A percentile compares a stretch with the other conserved stretches of the same genome.
Evolutionary conservation across 2,113 vertebrate species (phyloP).

Genomic region (Prionailurus viverrinus): DNA sequence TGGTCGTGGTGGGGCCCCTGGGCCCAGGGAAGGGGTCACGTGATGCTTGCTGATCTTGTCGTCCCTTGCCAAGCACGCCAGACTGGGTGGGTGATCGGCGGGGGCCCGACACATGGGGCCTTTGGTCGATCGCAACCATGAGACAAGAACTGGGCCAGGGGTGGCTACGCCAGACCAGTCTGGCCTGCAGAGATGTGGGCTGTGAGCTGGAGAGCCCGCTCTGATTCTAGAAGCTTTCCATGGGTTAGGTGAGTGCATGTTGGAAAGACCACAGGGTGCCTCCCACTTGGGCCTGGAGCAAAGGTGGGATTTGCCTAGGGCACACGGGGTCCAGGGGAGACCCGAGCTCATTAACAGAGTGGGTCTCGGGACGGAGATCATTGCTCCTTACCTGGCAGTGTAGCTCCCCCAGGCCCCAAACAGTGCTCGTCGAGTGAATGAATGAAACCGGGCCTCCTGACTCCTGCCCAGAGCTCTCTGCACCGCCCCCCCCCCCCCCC

Average conservation of each 20-base stretch:
- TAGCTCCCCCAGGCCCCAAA: neutral
- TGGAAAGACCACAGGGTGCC: fast-evolving
- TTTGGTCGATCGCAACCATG: neutral
- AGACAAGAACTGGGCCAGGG: neutral
- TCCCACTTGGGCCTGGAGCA: neutral
- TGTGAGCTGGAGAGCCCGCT: neutral
- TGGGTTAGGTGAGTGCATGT: neutral
- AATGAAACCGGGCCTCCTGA: neutral
- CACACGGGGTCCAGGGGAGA: too few relatives aligned
- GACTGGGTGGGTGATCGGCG: fast-evolving
- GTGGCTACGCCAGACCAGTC: fast-evolving
- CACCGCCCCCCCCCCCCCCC: too few relatives aligned
- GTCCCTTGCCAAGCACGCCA: neutral
- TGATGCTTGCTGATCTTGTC: neutral
- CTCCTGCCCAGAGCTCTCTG: neutral
- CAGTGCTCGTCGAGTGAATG: neutral
- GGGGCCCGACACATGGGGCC: neutral
- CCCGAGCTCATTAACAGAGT: neutral
- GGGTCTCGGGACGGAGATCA: neutral
- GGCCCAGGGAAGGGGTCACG: fast-evolving
- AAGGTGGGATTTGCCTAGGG: neutral
- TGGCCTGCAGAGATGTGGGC: neutral
- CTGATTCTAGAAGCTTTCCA: fast-evolving
- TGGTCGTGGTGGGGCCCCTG: fast-evolving
- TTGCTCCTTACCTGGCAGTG: fast-evolving